A percentile compares a stretch with the other conserved stretches of the same genome.
Conservation (phyloP, 2,888 invertebrate genomes). For the Anorthoa munda region DNA sequence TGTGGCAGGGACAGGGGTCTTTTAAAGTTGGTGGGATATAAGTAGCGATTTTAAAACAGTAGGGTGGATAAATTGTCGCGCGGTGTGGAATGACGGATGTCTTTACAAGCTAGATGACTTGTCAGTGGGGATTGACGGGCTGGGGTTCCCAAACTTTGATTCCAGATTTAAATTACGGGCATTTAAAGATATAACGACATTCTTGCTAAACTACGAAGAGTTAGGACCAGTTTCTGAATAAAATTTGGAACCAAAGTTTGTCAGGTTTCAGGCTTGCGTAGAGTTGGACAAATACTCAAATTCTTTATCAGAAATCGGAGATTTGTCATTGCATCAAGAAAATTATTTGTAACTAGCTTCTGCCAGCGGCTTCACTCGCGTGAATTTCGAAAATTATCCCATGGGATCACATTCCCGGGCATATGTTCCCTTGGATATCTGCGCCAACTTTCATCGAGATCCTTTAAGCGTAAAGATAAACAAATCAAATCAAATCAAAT, state of each 20-base stretch:
- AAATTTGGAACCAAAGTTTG: no score
- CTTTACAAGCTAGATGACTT: conserved; percentile 87
- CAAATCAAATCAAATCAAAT: no score
- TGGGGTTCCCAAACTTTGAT: conserved; percentile 75
- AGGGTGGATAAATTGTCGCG: conserved; percentile 81
- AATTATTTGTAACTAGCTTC: background rate
- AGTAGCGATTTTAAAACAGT: conserved; percentile 76
- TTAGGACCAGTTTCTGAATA: no score
- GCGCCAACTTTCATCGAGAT: no score
- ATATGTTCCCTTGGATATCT: no score
- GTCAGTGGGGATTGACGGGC: conserved; percentile 78
- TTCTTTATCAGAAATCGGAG: no score
- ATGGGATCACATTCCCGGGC: no score
- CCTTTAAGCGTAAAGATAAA: no score
- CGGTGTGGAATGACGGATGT: conserved; percentile 88
- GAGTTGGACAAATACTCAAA: no score
- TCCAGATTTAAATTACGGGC: background rate
- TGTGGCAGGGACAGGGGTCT: conserved; percentile 59
- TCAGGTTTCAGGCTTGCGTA: no score
- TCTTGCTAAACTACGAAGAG: background rate
- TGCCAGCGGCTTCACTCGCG: background rate
- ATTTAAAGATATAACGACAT: background rate
- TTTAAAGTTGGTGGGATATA: conserved; percentile 69
- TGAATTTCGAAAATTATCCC: background rate
- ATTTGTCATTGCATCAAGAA: background rate